phyloP scores from a whole-genome alignment of 1,140 invertebrate species.

The Riptortus pedestris region DNA sequence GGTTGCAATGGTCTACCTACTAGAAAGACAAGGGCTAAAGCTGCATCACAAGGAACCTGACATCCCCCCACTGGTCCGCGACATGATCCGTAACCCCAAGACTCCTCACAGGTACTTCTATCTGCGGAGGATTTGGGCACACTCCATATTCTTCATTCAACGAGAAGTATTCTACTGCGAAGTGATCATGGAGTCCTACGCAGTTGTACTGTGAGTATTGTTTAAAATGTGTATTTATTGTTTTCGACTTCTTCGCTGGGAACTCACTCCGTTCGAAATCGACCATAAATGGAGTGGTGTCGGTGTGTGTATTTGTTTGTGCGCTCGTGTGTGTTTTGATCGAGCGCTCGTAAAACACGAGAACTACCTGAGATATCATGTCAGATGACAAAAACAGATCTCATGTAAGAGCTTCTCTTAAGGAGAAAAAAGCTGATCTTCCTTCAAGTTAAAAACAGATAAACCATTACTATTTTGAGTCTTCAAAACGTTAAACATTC shows the following conservation, averaged over 20 bases:
- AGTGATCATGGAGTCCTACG: constrained; percentile 28
- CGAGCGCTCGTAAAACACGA: too few relatives aligned
- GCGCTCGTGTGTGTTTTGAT: too few relatives aligned
- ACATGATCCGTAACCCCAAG: constrained; percentile 33
- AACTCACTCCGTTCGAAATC: too few relatives aligned
- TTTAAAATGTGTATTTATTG: not conserved
- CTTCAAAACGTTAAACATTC: too few relatives aligned
- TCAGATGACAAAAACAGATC: too few relatives aligned
- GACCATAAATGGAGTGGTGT: too few relatives aligned
- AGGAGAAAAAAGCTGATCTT: too few relatives aligned
- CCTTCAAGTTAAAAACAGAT: too few relatives aligned
- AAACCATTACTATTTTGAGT: too few relatives aligned
- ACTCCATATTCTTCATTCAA: constrained; percentile 32
- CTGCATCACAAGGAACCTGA: constrained; percentile 7
- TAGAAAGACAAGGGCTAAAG: not conserved
- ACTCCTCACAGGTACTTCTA: constrained; percentile 25
- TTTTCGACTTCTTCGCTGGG: not conserved
- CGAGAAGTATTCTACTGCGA: constrained; percentile 30
- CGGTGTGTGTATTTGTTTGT: too few relatives aligned
- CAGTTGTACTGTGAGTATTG: constrained; percentile 28
- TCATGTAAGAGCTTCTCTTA: too few relatives aligned
- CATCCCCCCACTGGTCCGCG: constrained; percentile 19
- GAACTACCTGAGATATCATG: too few relatives aligned
- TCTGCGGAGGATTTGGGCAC: constrained; percentile 29
- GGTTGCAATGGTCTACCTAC: constrained; percentile 24